Base-by-base conservation (phyloP, 2,888 invertebrate species). In the Patella ulyssiponensis region DNA sequence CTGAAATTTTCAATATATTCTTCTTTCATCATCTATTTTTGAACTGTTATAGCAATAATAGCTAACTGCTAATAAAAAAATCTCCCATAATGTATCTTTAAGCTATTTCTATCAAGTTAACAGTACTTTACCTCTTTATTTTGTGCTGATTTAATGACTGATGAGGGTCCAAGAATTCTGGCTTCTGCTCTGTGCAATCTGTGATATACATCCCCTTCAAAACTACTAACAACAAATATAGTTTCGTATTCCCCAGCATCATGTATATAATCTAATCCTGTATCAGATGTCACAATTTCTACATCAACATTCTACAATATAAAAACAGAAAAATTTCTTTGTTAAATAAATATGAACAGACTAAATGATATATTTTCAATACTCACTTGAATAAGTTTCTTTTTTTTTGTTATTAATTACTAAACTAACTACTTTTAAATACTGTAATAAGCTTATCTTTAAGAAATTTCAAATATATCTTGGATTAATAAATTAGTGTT, bases 191-290 rank as follows among this genome's bases (percentile, higher is more conserved):
- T 84, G 58, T 85, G 94, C 81, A 96, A 94, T 82, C 93, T 93
- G 88, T 95, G 94, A 92, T 94, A 96, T 81, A 94, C 93, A 80
- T 94, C 94, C 75, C 95, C 95, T 82, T 95, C 94, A 91, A 96
- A 96, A 83, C 94, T 94, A 74, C 95, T 93, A 82, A 96, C 92
- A 88, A 96, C 94, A 92, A 95, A 96, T 87, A 95, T 93, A 73
- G 94, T 95, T 86, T 94, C 94, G 77, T 79, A 86, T 72, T 88
- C 88, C 14, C 85, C 81, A 0, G 87, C 86, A 71, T 87, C 85
- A 17, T 85, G 83, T 27, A 89, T 83, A 91, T 94, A 87, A n/a
- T 91, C 91, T 71, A 86, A 80, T 4, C 90, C 91, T 44, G 88
- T 89, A 73, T 88, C 89, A 7, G 90, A 90, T 53, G 83, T 81